These are phyloP conservation scores for Gibbula magus DNA, from an alignment of 2,888 invertebrate species.

Conservation along the genomic window DNA sequence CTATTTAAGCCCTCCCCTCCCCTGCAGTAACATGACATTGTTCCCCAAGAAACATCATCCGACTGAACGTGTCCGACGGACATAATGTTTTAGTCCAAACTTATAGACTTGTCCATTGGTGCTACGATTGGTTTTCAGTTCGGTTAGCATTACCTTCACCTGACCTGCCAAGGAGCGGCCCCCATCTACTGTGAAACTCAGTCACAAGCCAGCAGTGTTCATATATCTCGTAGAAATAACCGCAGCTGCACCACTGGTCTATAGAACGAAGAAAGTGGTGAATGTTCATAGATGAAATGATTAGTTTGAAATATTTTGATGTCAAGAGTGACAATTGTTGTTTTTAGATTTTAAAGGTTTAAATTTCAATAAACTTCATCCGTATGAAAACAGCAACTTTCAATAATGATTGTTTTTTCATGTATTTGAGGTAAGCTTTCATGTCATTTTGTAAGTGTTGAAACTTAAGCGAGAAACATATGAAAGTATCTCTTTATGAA, in stretches of 20 bases:
- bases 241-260: conserved; percentile 6
- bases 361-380: too few species aligned
- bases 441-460: too few species aligned
- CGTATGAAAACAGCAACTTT: too few species aligned
- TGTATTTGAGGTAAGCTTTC: too few species aligned
- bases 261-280: too few species aligned
- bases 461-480: too few species aligned
- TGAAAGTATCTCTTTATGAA: too few species aligned
- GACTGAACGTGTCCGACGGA: neutral
- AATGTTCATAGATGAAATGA: too few species aligned
- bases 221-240: neutral
- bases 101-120: conserved; percentile 27
- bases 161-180: neutral
- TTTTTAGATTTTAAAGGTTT: too few species aligned
- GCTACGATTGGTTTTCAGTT: conserved; percentile 26
- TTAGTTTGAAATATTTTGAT: too few species aligned
- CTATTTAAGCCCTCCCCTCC: conserved; percentile 34
- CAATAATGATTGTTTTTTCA: too few species aligned
- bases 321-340: too few species aligned
- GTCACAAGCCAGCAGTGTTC: conserved; percentile 7
- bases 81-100: conserved; percentile 23
- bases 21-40: conserved; percentile 21
- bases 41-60: neutral
- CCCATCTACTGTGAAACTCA: neutral
- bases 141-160: conserved; percentile 1